Evolutionary conservation across 2,113 vertebrate species (phyloP).

Genomic region (Gadus chalcogrammus): DNA sequence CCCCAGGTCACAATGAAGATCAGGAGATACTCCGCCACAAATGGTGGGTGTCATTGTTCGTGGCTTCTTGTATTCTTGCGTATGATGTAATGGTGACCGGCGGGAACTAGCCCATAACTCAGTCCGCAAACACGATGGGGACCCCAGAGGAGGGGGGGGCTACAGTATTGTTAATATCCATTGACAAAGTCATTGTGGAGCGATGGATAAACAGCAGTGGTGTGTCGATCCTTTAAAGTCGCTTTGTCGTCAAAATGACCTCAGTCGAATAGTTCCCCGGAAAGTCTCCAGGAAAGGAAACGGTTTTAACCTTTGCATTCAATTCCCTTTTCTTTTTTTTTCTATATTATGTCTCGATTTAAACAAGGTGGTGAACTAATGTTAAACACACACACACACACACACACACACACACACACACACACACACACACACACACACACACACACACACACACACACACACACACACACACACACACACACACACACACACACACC

Average conservation of each 20-base stretch:
- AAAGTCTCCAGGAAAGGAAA: no score
- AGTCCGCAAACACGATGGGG: conserved; percentile 14
- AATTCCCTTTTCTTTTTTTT: no score
- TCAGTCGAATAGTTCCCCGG: no score
- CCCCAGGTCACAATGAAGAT: conserved; percentile 28
- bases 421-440: no score
- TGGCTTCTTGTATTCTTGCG: conserved; percentile 18
- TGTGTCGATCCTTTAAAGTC: background rate
- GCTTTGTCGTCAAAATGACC: no score
- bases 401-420: no score
- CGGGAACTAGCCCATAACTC: conserved; percentile 14
- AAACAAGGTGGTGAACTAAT: no score
- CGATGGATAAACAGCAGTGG: background rate
- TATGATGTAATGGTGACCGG: conserved; percentile 31
- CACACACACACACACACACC: background rate
- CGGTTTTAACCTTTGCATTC: no score
- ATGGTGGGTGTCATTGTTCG: conserved; percentile 52
- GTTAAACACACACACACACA: no score
- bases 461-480: no score
- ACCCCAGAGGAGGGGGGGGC: conserved; percentile 3
- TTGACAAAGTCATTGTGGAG: background rate
- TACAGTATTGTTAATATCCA: background rate
- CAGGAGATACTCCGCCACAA: conserved; percentile 26
- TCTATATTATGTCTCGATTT: no score
- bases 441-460: no score